Percentiles rank a stretch among this genome's conserved stretches.
Evolutionary conservation across 2,113 vertebrate species (phyloP).

Genomic region (Ailurus styani): DNA sequence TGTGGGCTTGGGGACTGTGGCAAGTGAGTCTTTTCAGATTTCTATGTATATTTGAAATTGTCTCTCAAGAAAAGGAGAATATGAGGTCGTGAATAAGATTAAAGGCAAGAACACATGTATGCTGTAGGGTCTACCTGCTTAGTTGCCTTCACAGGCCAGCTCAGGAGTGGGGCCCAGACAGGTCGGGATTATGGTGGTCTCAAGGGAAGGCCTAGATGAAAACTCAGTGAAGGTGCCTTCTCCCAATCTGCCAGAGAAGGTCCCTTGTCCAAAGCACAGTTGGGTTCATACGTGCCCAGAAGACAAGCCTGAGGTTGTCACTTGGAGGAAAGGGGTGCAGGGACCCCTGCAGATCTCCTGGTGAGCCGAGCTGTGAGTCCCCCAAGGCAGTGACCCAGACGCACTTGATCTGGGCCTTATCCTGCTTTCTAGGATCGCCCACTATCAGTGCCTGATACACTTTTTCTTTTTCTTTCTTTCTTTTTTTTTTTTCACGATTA

Average conservation of each 20-base stretch:
- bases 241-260: neutral
- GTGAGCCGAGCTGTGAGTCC: neutral
- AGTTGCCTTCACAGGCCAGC: neutral
- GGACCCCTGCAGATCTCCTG: fast-evolving
- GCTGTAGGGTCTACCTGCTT: too few relatives aligned
- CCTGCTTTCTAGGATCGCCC: neutral
- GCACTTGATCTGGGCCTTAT: neutral
- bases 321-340: neutral
- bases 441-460: neutral
- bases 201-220: neutral
- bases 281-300: neutral
- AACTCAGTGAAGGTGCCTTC: neutral
- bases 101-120: neutral
- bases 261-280: neutral
- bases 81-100: neutral
- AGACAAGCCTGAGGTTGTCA: neutral
- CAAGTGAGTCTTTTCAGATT: neutral
- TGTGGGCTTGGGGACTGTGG: neutral
- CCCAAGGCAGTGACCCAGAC: neutral
- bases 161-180: neutral
- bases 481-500: neutral
- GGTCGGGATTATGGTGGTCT: neutral
- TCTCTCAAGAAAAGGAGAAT: neutral
- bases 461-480: neutral
- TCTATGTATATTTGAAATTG: neutral